Conservation (phyloP, 2,113 vertebrate genomes). For the Ibidorhyncha struthersii region DNA sequence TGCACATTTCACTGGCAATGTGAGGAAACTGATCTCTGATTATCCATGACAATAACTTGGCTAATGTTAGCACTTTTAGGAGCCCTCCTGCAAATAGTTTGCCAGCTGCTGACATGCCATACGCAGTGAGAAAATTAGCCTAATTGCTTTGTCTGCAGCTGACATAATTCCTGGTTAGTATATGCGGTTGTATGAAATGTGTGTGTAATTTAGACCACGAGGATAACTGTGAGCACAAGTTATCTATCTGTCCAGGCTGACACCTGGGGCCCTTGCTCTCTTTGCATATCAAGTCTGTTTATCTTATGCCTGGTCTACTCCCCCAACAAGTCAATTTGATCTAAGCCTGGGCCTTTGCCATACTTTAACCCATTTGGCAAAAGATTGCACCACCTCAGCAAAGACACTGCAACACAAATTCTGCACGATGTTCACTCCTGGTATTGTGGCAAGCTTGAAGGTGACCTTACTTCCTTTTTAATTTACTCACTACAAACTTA, state of each 20-base stretch:
- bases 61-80: slow-evolving; percentile 35
- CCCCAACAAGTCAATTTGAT: neutral
- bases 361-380: neutral
- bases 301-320: neutral
- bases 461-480: neutral
- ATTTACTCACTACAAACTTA: neutral
- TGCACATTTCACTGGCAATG: neutral
- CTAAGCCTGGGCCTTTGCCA: neutral
- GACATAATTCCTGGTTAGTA: slow-evolving; percentile 8
- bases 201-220: neutral
- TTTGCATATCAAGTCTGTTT: neutral
- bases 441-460: neutral
- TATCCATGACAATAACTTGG: slow-evolving; percentile 55
- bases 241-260: neutral
- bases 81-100: slow-evolving; percentile 15
- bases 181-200: neutral
- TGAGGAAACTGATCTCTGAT: slow-evolving; percentile 27
- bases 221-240: neutral
- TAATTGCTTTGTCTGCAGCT: slow-evolving; percentile 50
- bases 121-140: slow-evolving; percentile 28
- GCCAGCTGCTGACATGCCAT: slow-evolving; percentile 41
- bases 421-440: neutral
- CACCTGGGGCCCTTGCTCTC: neutral
- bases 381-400: neutral
- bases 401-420: neutral